Evolutionary conservation across 2,888 invertebrate genomes (phyloP), one percentile per base, ranked within the genome.

Genomic region (Digitonthophagus gazella): DNA sequence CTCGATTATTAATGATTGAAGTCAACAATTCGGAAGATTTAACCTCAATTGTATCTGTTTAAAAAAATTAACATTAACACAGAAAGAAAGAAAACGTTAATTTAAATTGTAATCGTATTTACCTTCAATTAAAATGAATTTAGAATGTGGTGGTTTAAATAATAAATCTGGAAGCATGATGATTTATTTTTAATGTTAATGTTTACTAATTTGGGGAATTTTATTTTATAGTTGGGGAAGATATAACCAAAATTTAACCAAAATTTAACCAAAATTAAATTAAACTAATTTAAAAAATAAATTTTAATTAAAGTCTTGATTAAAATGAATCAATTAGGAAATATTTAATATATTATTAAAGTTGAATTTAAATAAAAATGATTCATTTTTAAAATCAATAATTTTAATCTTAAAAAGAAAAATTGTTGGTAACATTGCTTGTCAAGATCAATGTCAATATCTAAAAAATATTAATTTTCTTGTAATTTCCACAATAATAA

Each of bases 61-160:
- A n/a, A n/a, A n/a, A n/a, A n/a, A n/a, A n/a, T n/a, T n/a, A n/a
- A n/a, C n/a, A n/a, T n/a, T n/a, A n/a, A n/a, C n/a, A n/a, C n/a
- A n/a, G n/a, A n/a, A n/a, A n/a, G n/a, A n/a, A n/a, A n/a, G n/a
- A n/a, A n/a, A 57, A 57, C 2, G 54, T 65, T 22, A 19, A 55
- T 56, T n/a, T 20, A 3, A 28, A 55, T 67, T 19, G 18, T n/a
- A 18, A 2, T 8, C 20, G 3, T 15, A 15, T 5, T 74, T 77
- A 80, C 81, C 81, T 77, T 80, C 76, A 20, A 82, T 78, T 69
- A 81, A 57, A 14, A 81, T 72, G 71, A 80, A 80, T 75, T 81
- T 81, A 0, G 80, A 76, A 58, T 71, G 75, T 2, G 81, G 61
- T 19, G 61, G 61, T 61, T 61, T 61, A 19, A 61, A 61, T 20